Conservation (phyloP, 2,797 vertebrate genomes). For the Echiichthys vipera region DNA sequence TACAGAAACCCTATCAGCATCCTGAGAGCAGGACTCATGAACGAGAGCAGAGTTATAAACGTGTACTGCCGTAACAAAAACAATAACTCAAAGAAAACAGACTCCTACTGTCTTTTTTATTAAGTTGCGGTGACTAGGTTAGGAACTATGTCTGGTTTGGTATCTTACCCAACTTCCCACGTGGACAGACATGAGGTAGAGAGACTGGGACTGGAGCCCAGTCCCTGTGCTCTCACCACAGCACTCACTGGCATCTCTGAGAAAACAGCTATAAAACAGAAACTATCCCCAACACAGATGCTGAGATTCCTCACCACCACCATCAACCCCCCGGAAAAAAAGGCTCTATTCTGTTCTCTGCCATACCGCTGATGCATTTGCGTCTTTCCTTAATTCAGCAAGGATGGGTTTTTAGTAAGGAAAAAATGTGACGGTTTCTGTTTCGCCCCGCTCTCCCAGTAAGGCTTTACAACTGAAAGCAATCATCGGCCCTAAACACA, state of each 20-base stretch:
- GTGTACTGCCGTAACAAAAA: conserved; percentile 14
- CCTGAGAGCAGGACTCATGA: conserved; percentile 38
- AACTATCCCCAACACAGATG: conserved; percentile 68
- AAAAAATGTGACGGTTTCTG: conserved; percentile 60
- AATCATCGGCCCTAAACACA: conserved; percentile 71
- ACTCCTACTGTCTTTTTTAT: conserved; percentile 36
- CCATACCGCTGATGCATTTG: conserved; percentile 50
- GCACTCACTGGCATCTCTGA: conserved; percentile 65
- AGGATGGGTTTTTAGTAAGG: conserved; percentile 55
- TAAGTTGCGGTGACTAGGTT: conserved; percentile 43
- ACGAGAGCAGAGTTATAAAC: conserved; percentile 38
- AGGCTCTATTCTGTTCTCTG: conserved; percentile 34
- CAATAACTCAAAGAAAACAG: conserved; percentile 29
- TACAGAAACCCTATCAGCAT: conserved; percentile 50
- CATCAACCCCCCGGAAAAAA: conserved; percentile 46
- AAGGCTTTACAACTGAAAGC: conserved; percentile 70
- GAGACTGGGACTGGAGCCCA: conserved; percentile 42
- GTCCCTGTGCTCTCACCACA: conserved; percentile 55
- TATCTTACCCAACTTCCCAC: conserved; percentile 37
- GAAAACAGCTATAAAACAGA: conserved; percentile 74
- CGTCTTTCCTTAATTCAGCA: conserved; percentile 61
- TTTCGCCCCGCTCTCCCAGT: conserved; percentile 47
- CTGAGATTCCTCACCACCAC: conserved; percentile 64
- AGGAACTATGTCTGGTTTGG: conserved; percentile 56
- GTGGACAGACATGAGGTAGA: conserved; percentile 58